These are phyloP conservation scores for Zosterops hypoxanthus DNA, from an alignment of 2,113 vertebrate genomes.

Conservation along the genomic window DNA sequence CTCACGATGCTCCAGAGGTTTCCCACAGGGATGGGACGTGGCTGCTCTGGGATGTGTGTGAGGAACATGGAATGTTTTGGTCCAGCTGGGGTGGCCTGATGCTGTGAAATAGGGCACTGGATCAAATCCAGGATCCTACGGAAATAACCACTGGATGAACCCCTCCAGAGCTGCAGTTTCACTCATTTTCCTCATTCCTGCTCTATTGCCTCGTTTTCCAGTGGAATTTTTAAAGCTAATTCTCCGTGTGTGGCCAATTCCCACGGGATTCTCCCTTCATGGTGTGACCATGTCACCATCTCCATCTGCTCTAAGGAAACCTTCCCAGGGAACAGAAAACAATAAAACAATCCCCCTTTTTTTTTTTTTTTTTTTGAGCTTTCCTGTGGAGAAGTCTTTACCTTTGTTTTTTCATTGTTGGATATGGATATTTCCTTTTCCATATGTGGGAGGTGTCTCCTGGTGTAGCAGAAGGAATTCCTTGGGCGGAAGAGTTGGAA, in stretches of 20 bases:
- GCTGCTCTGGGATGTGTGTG: neutral
- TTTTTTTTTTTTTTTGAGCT: neutral
- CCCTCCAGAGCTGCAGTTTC: neutral
- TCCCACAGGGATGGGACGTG: rapidly evolving
- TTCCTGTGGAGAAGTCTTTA: neutral
- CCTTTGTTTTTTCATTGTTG: neutral
- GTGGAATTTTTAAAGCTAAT: neutral
- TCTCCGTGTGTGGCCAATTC: neutral
- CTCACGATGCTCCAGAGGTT: rapidly evolving
- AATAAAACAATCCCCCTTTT: no score
- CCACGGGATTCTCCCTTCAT: rapidly evolving
- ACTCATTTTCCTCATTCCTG: neutral
- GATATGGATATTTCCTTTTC: neutral
- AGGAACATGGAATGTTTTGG: neutral
- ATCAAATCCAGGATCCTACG: rapidly evolving
- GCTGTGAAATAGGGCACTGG: rapidly evolving
- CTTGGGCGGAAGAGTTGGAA: neutral
- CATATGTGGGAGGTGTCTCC: neutral
- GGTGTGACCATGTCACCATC: rapidly evolving
- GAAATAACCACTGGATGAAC: neutral
- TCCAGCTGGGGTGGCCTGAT: neutral
- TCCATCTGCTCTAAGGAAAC: neutral
- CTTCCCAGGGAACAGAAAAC: neutral
- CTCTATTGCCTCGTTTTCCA: neutral
- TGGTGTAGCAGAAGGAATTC: neutral